Percentiles rank a stretch among this genome's conserved stretches.
Conservation (phyloP, 2,797 vertebrate species). For the Mormyrops boulengeri region DNA sequence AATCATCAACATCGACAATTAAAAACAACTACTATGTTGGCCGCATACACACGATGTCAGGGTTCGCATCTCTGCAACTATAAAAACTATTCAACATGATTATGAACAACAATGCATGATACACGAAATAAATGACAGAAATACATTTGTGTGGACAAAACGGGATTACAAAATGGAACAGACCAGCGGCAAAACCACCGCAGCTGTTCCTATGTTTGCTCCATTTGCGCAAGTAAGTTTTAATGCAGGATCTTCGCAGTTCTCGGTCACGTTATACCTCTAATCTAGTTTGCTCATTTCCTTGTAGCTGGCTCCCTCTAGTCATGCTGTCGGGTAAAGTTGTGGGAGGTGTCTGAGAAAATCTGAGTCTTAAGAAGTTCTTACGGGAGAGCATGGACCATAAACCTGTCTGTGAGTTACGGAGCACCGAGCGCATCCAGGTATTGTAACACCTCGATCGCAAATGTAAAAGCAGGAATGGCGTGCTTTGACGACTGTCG, state of each 20-base stretch:
- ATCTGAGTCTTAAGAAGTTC: slow-evolving; percentile 42
- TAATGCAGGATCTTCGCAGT: slow-evolving; percentile 27
- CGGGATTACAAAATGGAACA: neutral
- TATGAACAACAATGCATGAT: neutral
- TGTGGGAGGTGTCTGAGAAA: slow-evolving; percentile 50
- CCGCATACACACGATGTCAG: neutral
- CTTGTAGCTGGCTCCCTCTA: slow-evolving; percentile 26
- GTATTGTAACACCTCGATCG: slow-evolving; percentile 18
- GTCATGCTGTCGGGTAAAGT: neutral
- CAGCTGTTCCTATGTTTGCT: neutral
- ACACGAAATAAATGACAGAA: neutral
- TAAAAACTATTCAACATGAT: neutral
- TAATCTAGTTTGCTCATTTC: neutral
- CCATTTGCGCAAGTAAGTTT: slow-evolving; percentile 61
- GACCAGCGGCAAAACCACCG: neutral
- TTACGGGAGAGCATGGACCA: slow-evolving; percentile 53
- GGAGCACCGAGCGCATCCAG: slow-evolving; percentile 12
- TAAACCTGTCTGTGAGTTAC: slow-evolving; percentile 46
- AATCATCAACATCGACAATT: neutral
- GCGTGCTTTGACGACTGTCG: slow-evolving; percentile 61
- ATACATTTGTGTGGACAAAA: neutral
- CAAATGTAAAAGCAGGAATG: slow-evolving; percentile 46
- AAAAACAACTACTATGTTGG: neutral
- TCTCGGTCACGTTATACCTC: neutral
- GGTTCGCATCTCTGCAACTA: neutral